Evolutionary conservation across 2,797 vertebrate species (phyloP), one percentile per base, ranked within the genome.

Genomic region (Phylloscopus collybita): DNA sequence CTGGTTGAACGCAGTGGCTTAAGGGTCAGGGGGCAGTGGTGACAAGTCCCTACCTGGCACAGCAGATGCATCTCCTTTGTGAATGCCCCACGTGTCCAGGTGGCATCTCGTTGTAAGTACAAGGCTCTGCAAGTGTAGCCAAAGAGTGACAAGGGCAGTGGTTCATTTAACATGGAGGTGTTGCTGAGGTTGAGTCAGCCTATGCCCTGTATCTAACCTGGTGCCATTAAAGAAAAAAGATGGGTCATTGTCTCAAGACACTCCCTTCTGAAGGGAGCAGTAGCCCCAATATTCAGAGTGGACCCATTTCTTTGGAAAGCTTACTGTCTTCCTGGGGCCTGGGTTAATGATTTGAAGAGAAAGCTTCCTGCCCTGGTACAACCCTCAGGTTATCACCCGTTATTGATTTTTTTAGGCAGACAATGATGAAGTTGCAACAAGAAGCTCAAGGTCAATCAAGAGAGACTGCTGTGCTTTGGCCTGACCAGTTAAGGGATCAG

Each of bases 131-230:
- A 56, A 8, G 25, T 0, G 0, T 29, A 34, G 29, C 16, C 0
- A 0, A 53, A 36, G 34, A 26, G n/a, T 25, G 44, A 26, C 0
- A 0, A 32, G 22, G 22, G 23, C 0, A 0, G 47, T 20, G 17
- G 14, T 1, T 66, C 20, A 30, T 49, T 51, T 56, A 72, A 8
- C 20, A 7, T 6, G 13, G 49, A 62, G 8, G 5, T 12, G 8
- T 2, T 23, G 12, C 12, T 26, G 53, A 78, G 5, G 29, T 4
- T 22, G 38, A 38, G 6, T 40, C 47, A 38, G n/a, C 3, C 50
- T 47, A 5, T 12, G 16, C 9, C 56, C 17, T 36, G 16, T 27
- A 14, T 64, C 45, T 64, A 32, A 60, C 26, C 22, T 53, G 40
- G 15, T 32, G 30, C 38, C 15, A 29, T 6, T 17, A 51, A 53